Conservation (phyloP, 2,888 invertebrate genomes). For the Rhagonycha lutea region DNA sequence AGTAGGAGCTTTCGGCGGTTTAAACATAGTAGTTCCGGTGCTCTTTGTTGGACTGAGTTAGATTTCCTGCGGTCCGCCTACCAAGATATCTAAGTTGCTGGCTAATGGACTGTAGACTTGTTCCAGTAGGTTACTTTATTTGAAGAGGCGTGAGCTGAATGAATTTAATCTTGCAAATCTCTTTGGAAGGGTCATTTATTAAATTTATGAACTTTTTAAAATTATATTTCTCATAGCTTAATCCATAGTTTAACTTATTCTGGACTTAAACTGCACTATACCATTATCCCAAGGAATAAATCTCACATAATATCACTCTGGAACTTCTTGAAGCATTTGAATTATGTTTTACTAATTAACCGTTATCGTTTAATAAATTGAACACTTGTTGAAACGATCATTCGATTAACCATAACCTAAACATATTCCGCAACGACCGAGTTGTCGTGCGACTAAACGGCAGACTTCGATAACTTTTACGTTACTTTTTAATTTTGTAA, state of each 20-base stretch:
- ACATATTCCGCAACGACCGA: neutral
- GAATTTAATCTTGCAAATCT: conserved; percentile 6
- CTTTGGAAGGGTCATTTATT: neutral
- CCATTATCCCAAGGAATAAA: neutral
- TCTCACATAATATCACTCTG: neutral
- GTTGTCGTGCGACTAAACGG: neutral
- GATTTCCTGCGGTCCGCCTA: conserved; percentile 35
- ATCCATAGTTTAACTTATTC: neutral
- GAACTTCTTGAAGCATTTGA: neutral
- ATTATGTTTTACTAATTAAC: neutral
- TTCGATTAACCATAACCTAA: neutral
- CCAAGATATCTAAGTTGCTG: conserved; percentile 37
- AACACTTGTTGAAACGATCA: neutral
- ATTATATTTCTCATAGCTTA: neutral
- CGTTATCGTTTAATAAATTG: neutral
- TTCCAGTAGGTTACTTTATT: conserved; percentile 40
- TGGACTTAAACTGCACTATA: neutral
- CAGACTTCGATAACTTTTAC: neutral
- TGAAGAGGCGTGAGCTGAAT: conserved; percentile 37
- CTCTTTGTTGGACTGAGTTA: conserved; percentile 28
- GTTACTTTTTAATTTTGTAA: neutral
- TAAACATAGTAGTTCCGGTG: conserved; percentile 31
- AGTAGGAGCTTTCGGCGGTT: conserved; percentile 26
- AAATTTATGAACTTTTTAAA: neutral
- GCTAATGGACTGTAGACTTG: conserved; percentile 41